Percentiles rank a stretch among this genome's conserved stretches.
phyloP scores from a whole-genome alignment of 2,888 invertebrate genomes.

The Suillia variegata region DNA sequence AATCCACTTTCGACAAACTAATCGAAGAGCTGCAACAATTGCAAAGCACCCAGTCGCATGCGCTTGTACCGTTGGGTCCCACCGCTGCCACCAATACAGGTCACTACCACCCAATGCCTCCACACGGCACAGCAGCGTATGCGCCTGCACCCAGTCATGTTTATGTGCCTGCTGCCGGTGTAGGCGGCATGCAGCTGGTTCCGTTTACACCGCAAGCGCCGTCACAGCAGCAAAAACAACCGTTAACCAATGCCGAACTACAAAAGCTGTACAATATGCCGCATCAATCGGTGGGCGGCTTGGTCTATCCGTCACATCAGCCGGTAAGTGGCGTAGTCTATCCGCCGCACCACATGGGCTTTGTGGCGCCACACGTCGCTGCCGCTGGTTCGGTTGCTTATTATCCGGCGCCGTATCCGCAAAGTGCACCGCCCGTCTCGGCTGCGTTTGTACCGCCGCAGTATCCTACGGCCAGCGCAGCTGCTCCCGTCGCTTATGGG shows the following conservation, averaged over 20 bases:
- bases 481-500: conserved; percentile 44
- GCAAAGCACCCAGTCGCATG: conserved; percentile 42
- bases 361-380: background rate
- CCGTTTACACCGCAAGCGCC: conserved; percentile 43
- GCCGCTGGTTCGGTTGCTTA: too few species aligned
- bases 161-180: conserved; percentile 32
- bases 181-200: conserved; percentile 50
- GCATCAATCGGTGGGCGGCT: conserved; percentile 25
- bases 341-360: conserved; percentile 20
- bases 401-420: conserved; percentile 9
- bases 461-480: conserved; percentile 40
- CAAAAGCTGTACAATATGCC: conserved; percentile 55
- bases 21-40: conserved; percentile 65
- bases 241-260: conserved; percentile 55
- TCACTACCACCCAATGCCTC: conserved; percentile 7
- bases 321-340: too few species aligned
- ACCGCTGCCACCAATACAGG: conserved; percentile 38
- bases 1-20: conserved; percentile 67
- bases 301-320: conserved; percentile 26
- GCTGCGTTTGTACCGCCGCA: conserved; percentile 29
- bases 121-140: conserved; percentile 34
- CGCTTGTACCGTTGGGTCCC: conserved; percentile 45
- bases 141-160: conserved; percentile 41
- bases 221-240: conserved; percentile 52
- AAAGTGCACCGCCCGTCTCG: conserved; percentile 20